These are phyloP conservation scores for Phortica okadai DNA, from an alignment of 2,888 invertebrate genomes.

Conservation along the genomic window DNA sequence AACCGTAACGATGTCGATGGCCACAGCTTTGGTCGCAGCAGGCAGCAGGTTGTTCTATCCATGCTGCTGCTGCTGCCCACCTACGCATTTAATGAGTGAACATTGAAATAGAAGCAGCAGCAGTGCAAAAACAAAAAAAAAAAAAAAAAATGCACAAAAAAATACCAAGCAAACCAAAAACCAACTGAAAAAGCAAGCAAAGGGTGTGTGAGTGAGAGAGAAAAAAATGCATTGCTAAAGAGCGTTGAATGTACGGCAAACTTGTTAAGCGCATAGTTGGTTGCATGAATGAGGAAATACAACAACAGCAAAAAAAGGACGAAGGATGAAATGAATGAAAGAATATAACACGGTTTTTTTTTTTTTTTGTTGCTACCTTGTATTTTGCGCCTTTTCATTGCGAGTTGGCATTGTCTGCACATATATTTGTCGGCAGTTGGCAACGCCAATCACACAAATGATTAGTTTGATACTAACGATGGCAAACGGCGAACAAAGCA, in stretches of 20 bases:
- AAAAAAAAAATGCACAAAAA: slow-evolving; percentile 7
- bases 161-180: not conserved
- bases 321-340: not conserved
- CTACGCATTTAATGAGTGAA: slow-evolving; percentile 33
- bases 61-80: not conserved
- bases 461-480: slow-evolving; percentile 67
- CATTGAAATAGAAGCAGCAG: slow-evolving; percentile 3
- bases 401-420: not conserved
- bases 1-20: not conserved
- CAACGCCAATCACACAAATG: slow-evolving; percentile 68
- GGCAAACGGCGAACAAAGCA: not conserved
- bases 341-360: not conserved
- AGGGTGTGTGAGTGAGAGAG: not conserved
- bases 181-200: not conserved
- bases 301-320: not conserved
- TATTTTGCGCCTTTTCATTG: not conserved
- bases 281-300: not conserved
- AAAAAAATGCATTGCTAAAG: not conserved
- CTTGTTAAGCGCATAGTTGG: slow-evolving; percentile 21
- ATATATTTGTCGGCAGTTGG: not conserved
- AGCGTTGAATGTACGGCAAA: slow-evolving; percentile 4
- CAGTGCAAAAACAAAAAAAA: slow-evolving; percentile 13
- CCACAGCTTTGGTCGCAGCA: not conserved
- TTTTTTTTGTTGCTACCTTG: not conserved
- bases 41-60: not conserved